Evolutionary conservation across 1,140 invertebrate species (phyloP), one percentile per base, ranked within the genome.

Genomic region (Orius insidiosus): DNA sequence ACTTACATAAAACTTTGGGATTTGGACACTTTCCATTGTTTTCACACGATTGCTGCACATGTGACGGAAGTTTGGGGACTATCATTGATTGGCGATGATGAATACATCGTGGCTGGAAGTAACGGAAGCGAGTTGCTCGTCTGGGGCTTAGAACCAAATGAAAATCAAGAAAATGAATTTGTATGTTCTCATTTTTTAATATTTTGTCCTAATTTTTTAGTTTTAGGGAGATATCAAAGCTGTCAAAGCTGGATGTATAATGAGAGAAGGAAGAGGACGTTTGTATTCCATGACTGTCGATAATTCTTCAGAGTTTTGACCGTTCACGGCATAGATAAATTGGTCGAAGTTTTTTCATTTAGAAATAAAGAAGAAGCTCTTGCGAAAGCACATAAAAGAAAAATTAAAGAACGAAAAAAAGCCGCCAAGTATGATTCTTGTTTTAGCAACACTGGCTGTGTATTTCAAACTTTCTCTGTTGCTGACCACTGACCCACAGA

Each of bases 1-100:
- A 83, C 83, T 10, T 86, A 86, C 61, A 73, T 98, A 0, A 98
- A 98, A 60, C 93, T 98, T 60, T 98, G 94, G 94, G 88, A 98
- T 67, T 64, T 98, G 45, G 78, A 85, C 51, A 94, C 84, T 15
- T 81, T 93, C 56, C 85, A 92, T 58, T 97, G 94, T 63, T 98
- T 98, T 56, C 85, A 87, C 61, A 98, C 95, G 6, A 65, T 98
- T 13, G 72, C 78, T 37, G 80, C 78, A 45, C 79, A 85, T 64
- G 69, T 74, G 58, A 75, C 77, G 49, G 80, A 85, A 65, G 75
- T 97, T 18, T 95, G 88, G 80, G 73, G 77, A 50, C 72, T 93
- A 55, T 70, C 72, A n/a, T 60, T 97, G 19, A 58, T 83, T 15
- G 80, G 80, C 58, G 64, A 86, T 52, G 84, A 85, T 53, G 70